Percentiles rank a stretch among this genome's conserved stretches.
Evolutionary conservation across 2,797 vertebrate genomes (phyloP).

Genomic region (Thalassophryne amazonica): DNA sequence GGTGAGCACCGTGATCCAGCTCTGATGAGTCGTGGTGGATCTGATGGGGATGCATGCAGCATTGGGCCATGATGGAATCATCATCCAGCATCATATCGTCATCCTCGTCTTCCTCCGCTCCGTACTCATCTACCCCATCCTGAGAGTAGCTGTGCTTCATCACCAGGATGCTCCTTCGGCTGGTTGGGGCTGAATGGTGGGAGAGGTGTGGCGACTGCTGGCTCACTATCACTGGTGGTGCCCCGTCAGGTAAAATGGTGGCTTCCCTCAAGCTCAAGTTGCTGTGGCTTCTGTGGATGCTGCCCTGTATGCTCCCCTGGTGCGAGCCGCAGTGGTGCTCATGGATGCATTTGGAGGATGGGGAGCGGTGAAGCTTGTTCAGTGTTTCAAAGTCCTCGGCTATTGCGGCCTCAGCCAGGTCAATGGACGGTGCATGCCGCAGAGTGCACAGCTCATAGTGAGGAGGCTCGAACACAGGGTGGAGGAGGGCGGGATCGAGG

Average conservation of each 20-base stretch:
- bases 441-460: conserved; percentile 95
- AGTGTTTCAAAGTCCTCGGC: conserved; percentile 89
- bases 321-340: conserved; percentile 97
- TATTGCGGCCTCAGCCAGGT: conserved; percentile 81
- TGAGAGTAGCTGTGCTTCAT: conserved; percentile 96
- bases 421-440: conserved; percentile 73
- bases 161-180: conserved; percentile 87
- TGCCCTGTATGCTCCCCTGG: conserved; percentile 77
- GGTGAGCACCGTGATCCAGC: conserved; percentile 87
- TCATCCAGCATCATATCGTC: conserved; percentile 81
- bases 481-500: conserved; percentile 91
- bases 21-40: conserved; percentile 68
- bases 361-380: conserved; percentile 86
- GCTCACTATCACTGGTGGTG: conserved; percentile 59
- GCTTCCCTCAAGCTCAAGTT: conserved; percentile 74
- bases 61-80: conserved; percentile 84
- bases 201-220: conserved; percentile 75
- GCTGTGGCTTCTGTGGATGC: conserved; percentile 62
- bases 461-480: conserved; percentile 92
- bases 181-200: conserved; percentile 81
- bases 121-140: conserved; percentile 85
- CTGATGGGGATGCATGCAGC: conserved; percentile 49
- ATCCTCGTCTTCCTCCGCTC: conserved; percentile 82
- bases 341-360: conserved; percentile 94
- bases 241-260: conserved; percentile 73